Evolutionary conservation across 1,140 invertebrate species (phyloP).

Genomic region (Drosophila melanogaster): Release_6_plus_ISO1_MT NT_033779.5:14801501-14802000

Average conservation of each 20-base stretch:
- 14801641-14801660: constrained; percentile 80
- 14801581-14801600: constrained; percentile 26
- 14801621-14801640: constrained; percentile 30
- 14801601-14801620: constrained; percentile 25
- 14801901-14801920: constrained; percentile 30
- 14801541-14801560: constrained; percentile 55
- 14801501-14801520: background rate
- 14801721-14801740: constrained; percentile 1
- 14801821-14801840: constrained; percentile 83
- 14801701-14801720: constrained; percentile 67
- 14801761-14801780: constrained; percentile 15
- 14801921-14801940: constrained; percentile 13
- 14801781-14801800: constrained; percentile 67
- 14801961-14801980: constrained; percentile 73
- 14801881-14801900: constrained; percentile 10
- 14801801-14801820: constrained; percentile 81
- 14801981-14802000: constrained; percentile 63
- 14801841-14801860: constrained; percentile 68
- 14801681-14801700: constrained; percentile 82
- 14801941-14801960: constrained; percentile 67
- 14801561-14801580: constrained; percentile 77
- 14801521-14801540: constrained; percentile 11
- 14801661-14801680: constrained; percentile 82
- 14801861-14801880: constrained; percentile 54
- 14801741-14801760: constrained; percentile 8